Evolutionary conservation across 1,140 invertebrate genomes (phyloP), one percentile per base, ranked within the genome.

Genomic region (Leptopilina clavipes): DNA sequence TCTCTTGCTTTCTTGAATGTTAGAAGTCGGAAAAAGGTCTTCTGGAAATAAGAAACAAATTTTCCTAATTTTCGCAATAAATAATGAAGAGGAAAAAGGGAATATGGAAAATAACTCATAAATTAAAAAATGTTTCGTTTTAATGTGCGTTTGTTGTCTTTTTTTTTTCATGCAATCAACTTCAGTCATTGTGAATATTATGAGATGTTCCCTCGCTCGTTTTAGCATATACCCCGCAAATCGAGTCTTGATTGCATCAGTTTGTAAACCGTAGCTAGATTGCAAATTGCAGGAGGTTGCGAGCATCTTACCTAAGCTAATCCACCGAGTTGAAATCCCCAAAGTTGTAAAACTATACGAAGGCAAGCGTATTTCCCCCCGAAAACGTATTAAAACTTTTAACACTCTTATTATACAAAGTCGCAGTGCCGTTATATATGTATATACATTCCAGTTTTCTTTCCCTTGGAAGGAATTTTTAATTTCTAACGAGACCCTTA

Each of bases 401-500:
- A 79, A 77, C 74, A 76, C 80, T 81, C 79, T 81, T 81, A 79
- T 73, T 73, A 76, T 70, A 65, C 31, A 70, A 72, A 76, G 71
- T 76, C 56, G 45, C 48, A 73, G 71, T 70, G 37, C 22, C 12
- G 18, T 75, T 73, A 71, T 79, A 71, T 44, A 72, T 73, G 70
- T 81, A 73, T 70, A 74, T 75, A 72, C 77, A 74, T 75, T 40
- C 70, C 59, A 3, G 7, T 45, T 14, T 14, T 52, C n/a, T 5
- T 52, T 45, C 72, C n/a, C 45, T 71, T 73, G 80, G 75, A 76
- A 81, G 77, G 75, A 81, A 81, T 81, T 81, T 81, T 81, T 81
- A 81, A 81, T 81, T 81, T 75, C 77, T 81, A 81, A 81, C 77
- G 77, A 52, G 48, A 81, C 77, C 73, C 79, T 81, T 81, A 81